Evolutionary conservation across 1,140 invertebrate species (phyloP).

Genomic region (Drosophila serrata): DNA sequence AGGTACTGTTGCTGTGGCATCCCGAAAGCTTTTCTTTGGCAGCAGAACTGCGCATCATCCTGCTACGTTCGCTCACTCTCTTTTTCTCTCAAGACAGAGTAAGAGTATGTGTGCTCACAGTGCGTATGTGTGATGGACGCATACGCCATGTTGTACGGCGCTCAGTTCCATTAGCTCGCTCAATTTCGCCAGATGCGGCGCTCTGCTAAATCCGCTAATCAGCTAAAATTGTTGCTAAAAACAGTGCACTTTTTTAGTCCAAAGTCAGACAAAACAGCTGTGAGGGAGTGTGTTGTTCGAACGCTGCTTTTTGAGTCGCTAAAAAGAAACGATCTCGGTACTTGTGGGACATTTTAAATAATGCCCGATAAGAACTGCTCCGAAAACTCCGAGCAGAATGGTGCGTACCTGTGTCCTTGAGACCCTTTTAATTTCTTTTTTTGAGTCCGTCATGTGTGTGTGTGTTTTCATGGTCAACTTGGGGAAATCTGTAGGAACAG

Average conservation of each 20-base stretch:
- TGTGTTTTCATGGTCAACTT: conserved; percentile 43
- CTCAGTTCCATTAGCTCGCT: conserved; percentile 72
- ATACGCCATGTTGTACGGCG: conserved; percentile 67
- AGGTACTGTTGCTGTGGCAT: conserved; percentile 13
- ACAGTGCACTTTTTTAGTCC: conserved; percentile 33
- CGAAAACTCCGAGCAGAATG: conserved; percentile 51
- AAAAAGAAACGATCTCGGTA: conserved; percentile 13
- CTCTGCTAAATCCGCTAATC: conserved; percentile 38
- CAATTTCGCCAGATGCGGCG: conserved; percentile 50
- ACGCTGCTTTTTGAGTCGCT: conserved; percentile 47
- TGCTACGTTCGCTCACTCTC: conserved; percentile 6
- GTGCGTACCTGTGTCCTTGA: conserved; percentile 57
- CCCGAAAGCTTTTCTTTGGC: conserved; percentile 31
- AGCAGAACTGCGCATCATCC: conserved; percentile 37
- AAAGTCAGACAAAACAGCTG: conserved; percentile 35
- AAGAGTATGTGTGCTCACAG: conserved; percentile 22
- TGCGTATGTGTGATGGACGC: conserved; percentile 54
- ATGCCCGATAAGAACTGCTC: conserved; percentile 75
- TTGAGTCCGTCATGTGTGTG: conserved; percentile 19
- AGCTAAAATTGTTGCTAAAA: conserved; percentile 31
- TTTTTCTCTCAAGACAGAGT: not conserved
- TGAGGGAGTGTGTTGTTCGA: conserved; percentile 28
- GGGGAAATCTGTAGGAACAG: conserved; percentile 51
- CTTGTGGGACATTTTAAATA: conserved; percentile 6
- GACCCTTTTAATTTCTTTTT: not conserved